Evolutionary conservation across 1,140 invertebrate genomes (phyloP), one percentile per base, ranked within the genome.

Genomic region (Diploscapter pachys): DNA sequence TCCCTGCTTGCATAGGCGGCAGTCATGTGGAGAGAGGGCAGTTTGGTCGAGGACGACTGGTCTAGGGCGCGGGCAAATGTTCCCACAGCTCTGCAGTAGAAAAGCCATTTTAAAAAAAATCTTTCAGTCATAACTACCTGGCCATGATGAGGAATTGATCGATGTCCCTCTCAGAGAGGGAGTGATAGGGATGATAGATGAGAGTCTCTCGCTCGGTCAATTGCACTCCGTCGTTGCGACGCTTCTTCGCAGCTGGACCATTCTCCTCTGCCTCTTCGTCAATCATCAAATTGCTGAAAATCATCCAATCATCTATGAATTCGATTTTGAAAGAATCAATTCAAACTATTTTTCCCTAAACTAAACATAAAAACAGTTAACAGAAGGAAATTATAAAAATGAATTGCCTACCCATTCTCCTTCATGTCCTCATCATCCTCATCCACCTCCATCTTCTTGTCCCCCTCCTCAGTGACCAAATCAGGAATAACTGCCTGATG

Each of bases 121-220:
- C 52, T 31, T 63, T 70, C 6, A 3, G 51, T 3, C 73, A 8
- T 68, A 59, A 51, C 54, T 84, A 90, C 88, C 90, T 92, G 71
- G 95, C 94, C 80, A 99, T 92, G 75, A 98, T 94, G 78, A 98
- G 89, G 89, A 97, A 99, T 88, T 99, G 95, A 89, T 99, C 96
- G 78, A 99, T 98, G 88, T 98, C 94, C 85, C 93, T 90, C 89
- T 98, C 95, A 77, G 91, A 92, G 73, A 98, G 89, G 78, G 89
- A 89, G 88, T 96, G 93, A 79, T 91, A 89, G 13, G 95, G 95
- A 73, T 93, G 94, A 93, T 95, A 99, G 53, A 96, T 90, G 78
- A 98, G 87, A 68, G 92, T 92, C 87, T 99, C 96, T 72, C 96
- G 87, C 79, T 93, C 91, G 13, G 13, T 50, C 55, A 5, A 1